Conservation (phyloP, 2,888 invertebrate species). For the Polydrusus cervinus region DNA sequence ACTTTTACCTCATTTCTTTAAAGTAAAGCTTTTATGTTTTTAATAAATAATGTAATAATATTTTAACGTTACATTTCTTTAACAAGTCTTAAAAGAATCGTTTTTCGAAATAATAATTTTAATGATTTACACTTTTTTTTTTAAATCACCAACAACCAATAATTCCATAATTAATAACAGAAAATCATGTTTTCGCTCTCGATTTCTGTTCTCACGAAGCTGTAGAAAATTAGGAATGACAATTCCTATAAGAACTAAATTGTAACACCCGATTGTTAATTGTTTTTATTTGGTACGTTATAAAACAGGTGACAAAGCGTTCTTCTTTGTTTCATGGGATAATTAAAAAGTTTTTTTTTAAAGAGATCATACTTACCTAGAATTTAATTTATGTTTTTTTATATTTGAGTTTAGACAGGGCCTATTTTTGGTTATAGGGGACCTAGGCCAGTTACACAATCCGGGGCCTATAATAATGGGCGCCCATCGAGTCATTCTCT, state of each 20-base stretch:
- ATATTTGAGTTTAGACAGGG: too few species aligned
- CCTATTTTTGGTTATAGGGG: too few species aligned
- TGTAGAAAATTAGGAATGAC: conserved; percentile 31
- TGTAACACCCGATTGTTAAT: conserved; percentile 22
- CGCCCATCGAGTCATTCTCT: too few species aligned
- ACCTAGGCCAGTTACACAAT: too few species aligned
- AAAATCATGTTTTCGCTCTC: not conserved
- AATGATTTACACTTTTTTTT: too few species aligned
- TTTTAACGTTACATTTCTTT: too few species aligned
- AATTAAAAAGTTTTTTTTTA: not conserved
- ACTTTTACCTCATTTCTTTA: too few species aligned
- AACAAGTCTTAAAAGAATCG: not conserved
- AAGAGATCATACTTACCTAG: not conserved
- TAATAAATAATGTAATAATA: too few species aligned
- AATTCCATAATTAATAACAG: not conserved
- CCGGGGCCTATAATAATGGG: too few species aligned
- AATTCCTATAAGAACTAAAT: conserved; percentile 20
- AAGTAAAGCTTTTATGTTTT: too few species aligned
- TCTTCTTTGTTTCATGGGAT: conserved; percentile 31
- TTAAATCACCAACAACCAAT: too few species aligned
- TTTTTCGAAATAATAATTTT: not conserved
- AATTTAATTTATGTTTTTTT: not conserved
- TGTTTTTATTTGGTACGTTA: conserved; percentile 26
- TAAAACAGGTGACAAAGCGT: conserved; percentile 10
- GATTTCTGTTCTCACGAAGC: conserved; percentile 20